Evolutionary conservation across 2,888 invertebrate species (phyloP), one percentile per base, ranked within the genome.

Genomic region (Leucania comma): DNA sequence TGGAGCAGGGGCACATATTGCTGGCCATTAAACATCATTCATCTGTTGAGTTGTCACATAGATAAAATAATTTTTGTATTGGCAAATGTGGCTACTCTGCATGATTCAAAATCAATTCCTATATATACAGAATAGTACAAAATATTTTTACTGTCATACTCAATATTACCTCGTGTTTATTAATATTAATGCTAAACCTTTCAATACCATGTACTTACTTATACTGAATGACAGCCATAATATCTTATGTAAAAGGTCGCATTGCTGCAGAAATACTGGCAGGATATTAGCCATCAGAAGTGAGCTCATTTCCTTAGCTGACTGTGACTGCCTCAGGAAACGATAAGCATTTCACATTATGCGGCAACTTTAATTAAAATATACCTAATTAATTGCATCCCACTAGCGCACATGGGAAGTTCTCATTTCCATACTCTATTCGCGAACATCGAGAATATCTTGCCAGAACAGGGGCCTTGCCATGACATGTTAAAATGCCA

Each of bases 301-400:
- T 72, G 71, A 78, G 79, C 75, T 79, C 78, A 79, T 79, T 78
- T 79, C 72, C 78, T 78, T 26, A 54, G 67, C 26, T 46, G 61
- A 57, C 50, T 61, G 66, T 53, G 54, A 78, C 62, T 67, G 61
- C 17, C 42, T 68, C 65, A 66, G 71, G 75, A 75, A 78, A 71
- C 56, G 70, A 75, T 77, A 68, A 71, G 53, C 48, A 78, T 58
- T 58, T 67, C 26, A 69, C 60, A 62, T 26, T 48, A 67, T 29
- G 51, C 56, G 60, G 65, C 51, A 9, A 29, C 22, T 74, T 63
- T 74, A 74, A 74, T 74, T 78, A 66, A 74, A 67, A 63, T 54
- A 68, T 72, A n/a, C n/a, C n/a, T n/a, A 75, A 62, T 71, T 70
- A 56, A 64, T 57, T 38, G 32, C 63, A 54, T 70, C 75, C 38